A percentile compares a stretch with the other conserved stretches of the same genome.
phyloP scores from a whole-genome alignment of 2,113 vertebrate species.

The Bostrychus sinensis region DNA sequence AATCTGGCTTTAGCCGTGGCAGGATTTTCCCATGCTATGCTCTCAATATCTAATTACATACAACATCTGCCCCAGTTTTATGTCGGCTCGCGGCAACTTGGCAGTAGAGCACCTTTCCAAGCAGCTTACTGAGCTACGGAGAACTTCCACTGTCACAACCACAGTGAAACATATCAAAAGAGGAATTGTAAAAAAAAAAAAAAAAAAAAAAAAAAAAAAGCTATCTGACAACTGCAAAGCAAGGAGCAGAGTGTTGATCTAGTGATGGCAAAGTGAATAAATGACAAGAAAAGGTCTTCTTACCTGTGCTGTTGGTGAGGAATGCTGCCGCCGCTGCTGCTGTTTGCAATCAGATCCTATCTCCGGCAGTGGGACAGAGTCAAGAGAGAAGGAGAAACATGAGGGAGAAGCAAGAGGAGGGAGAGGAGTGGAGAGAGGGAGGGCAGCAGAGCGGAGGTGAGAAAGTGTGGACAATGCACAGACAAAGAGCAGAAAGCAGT shows the following conservation, averaged over 20 bases:
- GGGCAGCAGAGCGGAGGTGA: constrained; percentile 27
- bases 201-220: constrained; percentile 53
- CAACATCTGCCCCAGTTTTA: constrained; percentile 6
- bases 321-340: constrained; percentile 24
- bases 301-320: constrained; percentile 66
- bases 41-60: constrained; percentile 11
- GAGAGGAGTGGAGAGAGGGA: constrained; percentile 19
- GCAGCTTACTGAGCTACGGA: neutral
- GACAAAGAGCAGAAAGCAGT: constrained; percentile 45
- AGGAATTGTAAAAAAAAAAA: constrained; percentile 32
- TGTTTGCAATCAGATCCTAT: constrained; percentile 65
- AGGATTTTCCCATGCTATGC: neutral
- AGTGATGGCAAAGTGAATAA: constrained; percentile 45
- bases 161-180: constrained; percentile 17
- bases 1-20: neutral
- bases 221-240: constrained; percentile 14
- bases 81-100: neutral
- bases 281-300: constrained; percentile 41
- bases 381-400: constrained; percentile 25
- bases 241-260: constrained; percentile 14
- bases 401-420: constrained; percentile 16
- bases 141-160: constrained; percentile 20
- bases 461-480: constrained; percentile 50
- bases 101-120: neutral
- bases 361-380: constrained; percentile 54